A percentile compares a stretch with the other conserved stretches of the same genome.
Conservation (phyloP, 2,888 invertebrate genomes). For the Lithophane leautieri region DNA sequence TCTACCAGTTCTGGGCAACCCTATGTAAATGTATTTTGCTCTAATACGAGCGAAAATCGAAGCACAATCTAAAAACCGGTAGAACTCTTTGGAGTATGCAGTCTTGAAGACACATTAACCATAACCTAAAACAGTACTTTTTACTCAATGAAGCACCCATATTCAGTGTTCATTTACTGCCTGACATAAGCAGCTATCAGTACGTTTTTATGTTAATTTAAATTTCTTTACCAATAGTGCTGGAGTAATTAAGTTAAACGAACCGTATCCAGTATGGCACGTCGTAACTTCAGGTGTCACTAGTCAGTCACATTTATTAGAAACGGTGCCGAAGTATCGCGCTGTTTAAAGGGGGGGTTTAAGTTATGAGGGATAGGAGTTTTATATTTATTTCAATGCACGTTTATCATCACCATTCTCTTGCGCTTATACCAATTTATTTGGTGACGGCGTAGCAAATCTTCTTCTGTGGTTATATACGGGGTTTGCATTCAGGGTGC, state of each 20-base stretch:
- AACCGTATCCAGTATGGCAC: constrained; percentile 63
- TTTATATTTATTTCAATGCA: background rate
- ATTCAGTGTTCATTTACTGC: constrained; percentile 2
- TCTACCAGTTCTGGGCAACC: too few relatives aligned
- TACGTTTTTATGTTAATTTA: constrained; percentile 18
- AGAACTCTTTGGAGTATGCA: background rate
- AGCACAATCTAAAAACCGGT: too few relatives aligned
- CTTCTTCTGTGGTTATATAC: too few relatives aligned
- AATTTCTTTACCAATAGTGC: constrained; percentile 27
- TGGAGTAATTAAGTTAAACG: constrained; percentile 55
- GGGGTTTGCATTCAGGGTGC: too few relatives aligned
- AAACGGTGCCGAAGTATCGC: constrained; percentile 62
- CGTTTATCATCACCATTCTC: too few relatives aligned
- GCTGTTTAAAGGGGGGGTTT: constrained; percentile 32
- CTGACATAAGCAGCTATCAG: background rate
- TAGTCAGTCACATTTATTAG: constrained; percentile 72
- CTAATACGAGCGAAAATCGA: background rate
- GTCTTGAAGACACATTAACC: background rate
- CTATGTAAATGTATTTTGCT: background rate
- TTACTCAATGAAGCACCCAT: constrained; percentile 22
- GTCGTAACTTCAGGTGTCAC: constrained; percentile 61
- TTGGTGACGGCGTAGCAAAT: too few relatives aligned
- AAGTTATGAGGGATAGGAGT: constrained; percentile 39
- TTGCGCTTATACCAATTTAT: too few relatives aligned
- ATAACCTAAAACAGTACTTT: constrained; percentile 11